Percentiles rank a stretch among this genome's conserved stretches.
Conservation (phyloP, 2,888 invertebrate genomes). For the Lochmaea capreae region DNA sequence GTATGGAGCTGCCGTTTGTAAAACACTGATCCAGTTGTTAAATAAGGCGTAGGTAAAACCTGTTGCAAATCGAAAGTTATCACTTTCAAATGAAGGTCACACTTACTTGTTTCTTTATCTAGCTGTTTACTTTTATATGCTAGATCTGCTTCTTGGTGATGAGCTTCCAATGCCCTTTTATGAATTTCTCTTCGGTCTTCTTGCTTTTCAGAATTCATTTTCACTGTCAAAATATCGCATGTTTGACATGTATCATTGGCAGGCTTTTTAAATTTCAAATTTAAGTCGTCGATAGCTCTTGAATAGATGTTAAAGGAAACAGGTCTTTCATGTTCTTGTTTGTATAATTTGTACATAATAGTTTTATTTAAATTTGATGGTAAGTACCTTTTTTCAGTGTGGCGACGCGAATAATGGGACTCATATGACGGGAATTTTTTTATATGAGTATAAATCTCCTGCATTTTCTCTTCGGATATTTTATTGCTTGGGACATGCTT, state of each 20-base stretch:
- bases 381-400: neutral
- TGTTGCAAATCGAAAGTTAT: neutral
- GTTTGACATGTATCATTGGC: too few relatives aligned
- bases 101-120: neutral
- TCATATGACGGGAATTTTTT: neutral
- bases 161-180: neutral
- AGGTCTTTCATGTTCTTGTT: neutral
- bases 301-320: neutral
- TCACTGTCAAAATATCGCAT: too few relatives aligned
- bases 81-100: neutral
- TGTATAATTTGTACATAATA: neutral
- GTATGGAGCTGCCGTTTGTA: conserved; percentile 3
- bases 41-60: neutral
- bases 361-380: neutral
- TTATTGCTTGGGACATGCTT: conserved; percentile 4
- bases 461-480: neutral
- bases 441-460: neutral
- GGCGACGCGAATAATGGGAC: neutral
- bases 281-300: too few relatives aligned
- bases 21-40: neutral
- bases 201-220: neutral
- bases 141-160: neutral
- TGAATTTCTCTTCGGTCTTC: neutral
- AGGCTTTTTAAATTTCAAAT: too few relatives aligned
- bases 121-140: neutral